Conservation (phyloP, 1,140 invertebrate species). For the Aphidius ervi region DNA sequence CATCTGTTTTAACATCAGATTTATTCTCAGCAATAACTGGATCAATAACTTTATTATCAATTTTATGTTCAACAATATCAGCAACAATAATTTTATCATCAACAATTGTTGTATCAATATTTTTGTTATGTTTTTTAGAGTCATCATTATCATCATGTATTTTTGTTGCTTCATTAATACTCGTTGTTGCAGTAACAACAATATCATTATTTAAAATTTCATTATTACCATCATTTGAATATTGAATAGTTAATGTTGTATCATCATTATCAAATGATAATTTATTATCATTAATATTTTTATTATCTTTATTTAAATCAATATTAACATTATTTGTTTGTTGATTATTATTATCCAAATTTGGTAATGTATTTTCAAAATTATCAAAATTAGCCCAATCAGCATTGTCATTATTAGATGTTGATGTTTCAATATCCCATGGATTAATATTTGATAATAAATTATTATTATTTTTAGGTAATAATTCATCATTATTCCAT, state of each 20-base stretch:
- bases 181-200: too few relatives aligned
- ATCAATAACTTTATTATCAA: too few relatives aligned
- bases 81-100: too few relatives aligned
- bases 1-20: too few relatives aligned
- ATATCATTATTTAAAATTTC: too few relatives aligned
- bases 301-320: slow-evolving; percentile 4
- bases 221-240: too few relatives aligned
- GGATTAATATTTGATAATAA: slow-evolving; percentile 37
- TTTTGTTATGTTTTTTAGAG: too few relatives aligned
- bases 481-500: slow-evolving; percentile 32
- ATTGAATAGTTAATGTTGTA: background rate
- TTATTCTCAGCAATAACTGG: too few relatives aligned
- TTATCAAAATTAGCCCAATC: slow-evolving; percentile 50
- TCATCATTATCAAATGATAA: background rate
- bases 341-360: background rate
- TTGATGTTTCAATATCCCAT: slow-evolving; percentile 35
- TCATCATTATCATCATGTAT: too few relatives aligned
- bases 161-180: too few relatives aligned
- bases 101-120: too few relatives aligned
- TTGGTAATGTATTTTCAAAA: slow-evolving; percentile 34
- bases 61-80: too few relatives aligned
- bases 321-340: slow-evolving; percentile 2
- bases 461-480: slow-evolving; percentile 7
- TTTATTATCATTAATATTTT: background rate
- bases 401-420: slow-evolving; percentile 33